Conservation (phyloP, 2,797 vertebrate genomes). For the Carduelis carduelis region DNA sequence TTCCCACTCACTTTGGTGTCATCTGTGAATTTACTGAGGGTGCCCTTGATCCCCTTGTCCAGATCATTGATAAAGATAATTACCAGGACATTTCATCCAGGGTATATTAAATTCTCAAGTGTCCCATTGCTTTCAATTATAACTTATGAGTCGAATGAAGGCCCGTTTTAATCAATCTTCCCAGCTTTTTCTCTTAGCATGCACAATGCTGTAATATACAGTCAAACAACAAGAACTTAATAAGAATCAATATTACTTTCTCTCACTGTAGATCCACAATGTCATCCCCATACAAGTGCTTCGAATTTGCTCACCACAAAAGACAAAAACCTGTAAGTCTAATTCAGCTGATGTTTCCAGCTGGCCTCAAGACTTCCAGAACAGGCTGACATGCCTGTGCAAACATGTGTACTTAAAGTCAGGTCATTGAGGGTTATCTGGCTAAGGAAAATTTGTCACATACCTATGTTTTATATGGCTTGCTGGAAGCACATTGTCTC, state of each 20-base stretch:
- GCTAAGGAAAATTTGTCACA: background rate
- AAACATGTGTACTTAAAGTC: rapidly evolving
- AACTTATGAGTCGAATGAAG: background rate
- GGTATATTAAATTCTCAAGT: background rate
- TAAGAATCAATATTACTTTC: background rate
- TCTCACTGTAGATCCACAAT: background rate
- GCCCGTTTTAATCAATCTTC: background rate
- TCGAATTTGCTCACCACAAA: background rate
- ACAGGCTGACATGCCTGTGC: background rate
- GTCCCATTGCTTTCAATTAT: background rate
- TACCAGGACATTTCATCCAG: background rate
- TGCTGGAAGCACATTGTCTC: background rate
- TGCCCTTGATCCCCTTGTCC: background rate
- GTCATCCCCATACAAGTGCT: background rate
- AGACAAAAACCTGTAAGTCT: background rate
- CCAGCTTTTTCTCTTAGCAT: background rate
- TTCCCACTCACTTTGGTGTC: background rate
- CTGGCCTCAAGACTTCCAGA: background rate
- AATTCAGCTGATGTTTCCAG: background rate
- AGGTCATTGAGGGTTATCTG: background rate
- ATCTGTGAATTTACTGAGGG: background rate
- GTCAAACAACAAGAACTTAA: background rate
- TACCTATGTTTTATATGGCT: background rate
- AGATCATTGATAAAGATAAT: background rate
- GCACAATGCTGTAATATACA: background rate